Conservation (phyloP, 1,140 invertebrate species). For the Drosophila grimshawi region DNA sequence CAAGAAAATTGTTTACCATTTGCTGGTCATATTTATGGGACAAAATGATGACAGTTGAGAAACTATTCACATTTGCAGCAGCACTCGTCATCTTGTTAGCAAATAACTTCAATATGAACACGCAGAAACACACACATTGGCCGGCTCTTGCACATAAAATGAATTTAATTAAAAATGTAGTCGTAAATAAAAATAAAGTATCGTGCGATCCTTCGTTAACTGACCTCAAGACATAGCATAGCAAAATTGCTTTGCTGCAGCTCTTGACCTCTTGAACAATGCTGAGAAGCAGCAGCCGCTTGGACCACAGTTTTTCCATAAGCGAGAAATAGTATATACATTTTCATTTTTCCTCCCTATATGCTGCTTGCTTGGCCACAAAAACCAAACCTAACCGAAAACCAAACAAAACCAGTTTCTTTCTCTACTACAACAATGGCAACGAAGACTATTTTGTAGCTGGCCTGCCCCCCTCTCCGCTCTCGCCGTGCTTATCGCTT, state of each 20-base stretch:
- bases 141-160: slow-evolving; percentile 31
- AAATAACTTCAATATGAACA: not conserved
- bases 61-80: not conserved
- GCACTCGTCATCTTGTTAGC: not conserved
- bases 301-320: slow-evolving; percentile 60
- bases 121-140: not conserved
- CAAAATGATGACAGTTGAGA: slow-evolving; percentile 11
- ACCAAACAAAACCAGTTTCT: slow-evolving; percentile 60
- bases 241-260: slow-evolving; percentile 45
- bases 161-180: slow-evolving; percentile 72
- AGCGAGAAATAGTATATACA: slow-evolving; percentile 32
- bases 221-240: slow-evolving; percentile 20
- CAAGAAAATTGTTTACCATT: slow-evolving; percentile 65
- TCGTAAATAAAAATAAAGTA: slow-evolving; percentile 63
- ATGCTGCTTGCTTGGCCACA: slow-evolving; percentile 24
- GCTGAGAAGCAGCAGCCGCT: slow-evolving; percentile 3
- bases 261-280: slow-evolving; percentile 68
- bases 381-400: not conserved
- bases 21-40: slow-evolving; percentile 38
- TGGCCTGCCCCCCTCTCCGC: not conserved
- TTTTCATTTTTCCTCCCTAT: slow-evolving; percentile 23
- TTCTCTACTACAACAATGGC: slow-evolving; percentile 48
- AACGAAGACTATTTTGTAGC: slow-evolving; percentile 29
- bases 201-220: slow-evolving; percentile 5
- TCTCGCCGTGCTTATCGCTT: slow-evolving; percentile 2